Evolutionary conservation across 2,888 invertebrate species (phyloP).

Genomic region (Athalia circularis): DNA sequence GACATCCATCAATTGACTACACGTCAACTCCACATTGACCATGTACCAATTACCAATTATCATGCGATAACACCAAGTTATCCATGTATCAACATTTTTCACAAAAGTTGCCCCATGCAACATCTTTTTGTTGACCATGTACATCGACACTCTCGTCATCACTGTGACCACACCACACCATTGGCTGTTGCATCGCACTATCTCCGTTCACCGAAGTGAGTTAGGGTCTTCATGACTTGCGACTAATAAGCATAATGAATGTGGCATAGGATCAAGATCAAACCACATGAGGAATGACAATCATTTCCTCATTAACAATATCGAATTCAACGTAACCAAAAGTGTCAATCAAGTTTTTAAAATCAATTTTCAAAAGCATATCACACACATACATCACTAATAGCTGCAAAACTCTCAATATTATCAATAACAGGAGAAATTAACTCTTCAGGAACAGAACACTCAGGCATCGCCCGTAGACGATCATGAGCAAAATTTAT

Average conservation of each 20-base stretch:
- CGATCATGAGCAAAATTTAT: no score
- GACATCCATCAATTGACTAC: no score
- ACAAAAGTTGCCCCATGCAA: no score
- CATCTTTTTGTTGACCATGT: no score
- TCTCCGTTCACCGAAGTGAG: no score
- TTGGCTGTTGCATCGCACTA: slow-evolving; percentile 11
- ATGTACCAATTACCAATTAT: no score
- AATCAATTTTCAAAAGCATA: background rate
- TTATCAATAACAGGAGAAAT: background rate
- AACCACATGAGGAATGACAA: no score
- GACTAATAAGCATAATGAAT: background rate
- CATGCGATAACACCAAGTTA: no score
- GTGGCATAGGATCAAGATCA: background rate
- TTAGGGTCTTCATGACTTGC: background rate
- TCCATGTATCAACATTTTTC: no score
- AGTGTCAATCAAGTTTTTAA: background rate
- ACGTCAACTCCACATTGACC: no score
- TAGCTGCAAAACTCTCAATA: background rate
- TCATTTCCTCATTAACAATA: background rate
- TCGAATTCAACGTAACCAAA: background rate
- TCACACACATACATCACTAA: background rate
- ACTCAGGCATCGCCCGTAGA: slow-evolving; percentile 29
- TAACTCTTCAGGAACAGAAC: background rate
- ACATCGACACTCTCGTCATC: no score
- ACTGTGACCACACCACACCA: background rate